A percentile compares a stretch with the other conserved stretches of the same genome.
phyloP scores from a whole-genome alignment of 1,140 invertebrate genomes.

The Temnothorax curvispinosus region DNA sequence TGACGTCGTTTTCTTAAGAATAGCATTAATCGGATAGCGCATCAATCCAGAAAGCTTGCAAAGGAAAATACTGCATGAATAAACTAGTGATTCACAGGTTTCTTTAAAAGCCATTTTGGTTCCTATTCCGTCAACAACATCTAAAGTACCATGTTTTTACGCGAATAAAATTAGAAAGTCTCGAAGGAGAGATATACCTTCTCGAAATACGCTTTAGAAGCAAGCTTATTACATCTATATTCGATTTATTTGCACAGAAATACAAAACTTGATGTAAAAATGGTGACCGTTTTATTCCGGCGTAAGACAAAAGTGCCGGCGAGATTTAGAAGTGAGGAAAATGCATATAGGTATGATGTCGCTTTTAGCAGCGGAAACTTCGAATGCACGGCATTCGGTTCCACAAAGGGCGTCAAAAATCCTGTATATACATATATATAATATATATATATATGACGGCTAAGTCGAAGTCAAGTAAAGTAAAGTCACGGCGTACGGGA shows the following conservation, averaged over 20 bases:
- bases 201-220: not conserved
- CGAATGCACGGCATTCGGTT: slow-evolving; percentile 7
- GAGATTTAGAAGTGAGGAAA: not conserved
- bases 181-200: not conserved
- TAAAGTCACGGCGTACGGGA: slow-evolving; percentile 60
- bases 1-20: not conserved
- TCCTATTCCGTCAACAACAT: not conserved
- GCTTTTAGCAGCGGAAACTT: slow-evolving; percentile 5
- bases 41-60: not conserved
- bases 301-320: not conserved
- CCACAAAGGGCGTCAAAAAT: slow-evolving; percentile 52
- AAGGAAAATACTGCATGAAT: not conserved
- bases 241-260: not conserved
- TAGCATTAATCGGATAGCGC: not conserved
- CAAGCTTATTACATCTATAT: no score
- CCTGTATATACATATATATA: slow-evolving; percentile 31
- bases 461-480: slow-evolving; percentile 80
- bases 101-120: not conserved
- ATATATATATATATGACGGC: slow-evolving; percentile 62
- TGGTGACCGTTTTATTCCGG: not conserved
- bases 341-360: not conserved
- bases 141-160: not conserved
- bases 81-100: not conserved
- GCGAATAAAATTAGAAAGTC: not conserved
- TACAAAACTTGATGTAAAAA: not conserved